phyloP scores from a whole-genome alignment of 2,113 vertebrate genomes.

The Gila orcuttii region DNA sequence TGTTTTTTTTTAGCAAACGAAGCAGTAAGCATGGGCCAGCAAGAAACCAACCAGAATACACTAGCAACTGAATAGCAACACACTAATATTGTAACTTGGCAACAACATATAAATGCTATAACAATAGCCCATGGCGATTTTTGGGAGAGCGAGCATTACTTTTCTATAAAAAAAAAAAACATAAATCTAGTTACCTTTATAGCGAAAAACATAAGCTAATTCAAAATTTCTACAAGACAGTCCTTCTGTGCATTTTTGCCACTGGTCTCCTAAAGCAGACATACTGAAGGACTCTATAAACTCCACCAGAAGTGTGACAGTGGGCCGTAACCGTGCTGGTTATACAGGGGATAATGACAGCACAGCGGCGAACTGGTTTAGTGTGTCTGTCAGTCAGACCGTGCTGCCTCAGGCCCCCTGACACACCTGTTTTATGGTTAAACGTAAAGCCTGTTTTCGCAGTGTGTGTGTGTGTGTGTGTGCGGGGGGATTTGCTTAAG shows the following conservation, averaged over 20 bases:
- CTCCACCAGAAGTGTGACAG: not conserved
- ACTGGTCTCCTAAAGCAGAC: conserved; percentile 3
- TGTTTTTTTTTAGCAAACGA: no score
- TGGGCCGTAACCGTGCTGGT: conserved; percentile 26
- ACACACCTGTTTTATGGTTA: conserved; percentile 60
- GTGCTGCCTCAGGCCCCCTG: conserved; percentile 54
- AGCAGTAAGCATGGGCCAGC: not conserved
- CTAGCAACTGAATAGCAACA: not conserved
- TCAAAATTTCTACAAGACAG: not conserved
- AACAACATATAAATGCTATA: not conserved
- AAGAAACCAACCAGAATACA: not conserved
- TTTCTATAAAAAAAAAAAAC: not conserved
- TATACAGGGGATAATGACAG: conserved; percentile 54
- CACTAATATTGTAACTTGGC: not conserved
- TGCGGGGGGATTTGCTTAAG: conserved; percentile 46
- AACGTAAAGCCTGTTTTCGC: conserved; percentile 52
- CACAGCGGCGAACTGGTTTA: conserved; percentile 56
- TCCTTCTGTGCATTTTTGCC: not conserved
- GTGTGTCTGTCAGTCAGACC: conserved; percentile 51
- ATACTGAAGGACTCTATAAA: conserved; percentile 2
- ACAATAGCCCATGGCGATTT: not conserved
- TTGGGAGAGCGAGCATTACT: not conserved
- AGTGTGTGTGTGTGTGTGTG: conserved; percentile 26
- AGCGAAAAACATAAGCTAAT: not conserved
- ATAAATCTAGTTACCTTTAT: not conserved